Base-by-base conservation (phyloP, 2,888 invertebrate genomes). In the Cryptophagus acutangulus region DNA sequence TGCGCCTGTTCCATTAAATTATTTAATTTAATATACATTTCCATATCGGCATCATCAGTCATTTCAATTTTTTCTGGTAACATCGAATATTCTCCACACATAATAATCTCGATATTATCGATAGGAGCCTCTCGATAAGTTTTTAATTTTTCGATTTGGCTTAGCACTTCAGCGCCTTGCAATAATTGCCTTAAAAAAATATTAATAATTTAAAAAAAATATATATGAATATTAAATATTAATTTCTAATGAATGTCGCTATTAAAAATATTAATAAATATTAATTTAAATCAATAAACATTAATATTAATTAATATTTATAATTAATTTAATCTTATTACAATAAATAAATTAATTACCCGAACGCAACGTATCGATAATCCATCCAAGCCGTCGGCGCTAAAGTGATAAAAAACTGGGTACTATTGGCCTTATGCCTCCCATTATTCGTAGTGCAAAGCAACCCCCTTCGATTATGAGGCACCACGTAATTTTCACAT, bases 361-460 rank as follows among this genome's bases (percentile, higher is more conserved):
- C 86, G 61, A 87, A 84, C 1, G 83, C 85, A 3, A 86, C 84
- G 58, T 81, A 84, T 67, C 74, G 78, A 42, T 72, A 69, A 51
- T 79, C 75, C 84, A 86, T 84, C 85, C 85, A 86, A 2, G 74
- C 67, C 2, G 78, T 73, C 2, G 81, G 75, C 64, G 79, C 77
- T 10, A 84, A 67, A 9, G 80, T 72, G 10, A 86, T 72, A 58
- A 79, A 79, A 62, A 85, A 85, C 65, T 85, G 84, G 1, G 81
- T 80, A 2, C 74, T 76, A 61, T 85, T 85, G 47, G 78, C 75
- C 12, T 62, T 57, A 59, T 85, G 78, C 46, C 78, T 74, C 33
- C 79, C 81, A 61, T 75, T 73, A 61, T 84, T 83, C 37, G 81
- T 81, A 79, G 84, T 82, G 12, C 81, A 79, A n/a, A 86, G 65